Conservation (phyloP, 2,113 vertebrate genomes). For the Hassar affinis region DNA sequence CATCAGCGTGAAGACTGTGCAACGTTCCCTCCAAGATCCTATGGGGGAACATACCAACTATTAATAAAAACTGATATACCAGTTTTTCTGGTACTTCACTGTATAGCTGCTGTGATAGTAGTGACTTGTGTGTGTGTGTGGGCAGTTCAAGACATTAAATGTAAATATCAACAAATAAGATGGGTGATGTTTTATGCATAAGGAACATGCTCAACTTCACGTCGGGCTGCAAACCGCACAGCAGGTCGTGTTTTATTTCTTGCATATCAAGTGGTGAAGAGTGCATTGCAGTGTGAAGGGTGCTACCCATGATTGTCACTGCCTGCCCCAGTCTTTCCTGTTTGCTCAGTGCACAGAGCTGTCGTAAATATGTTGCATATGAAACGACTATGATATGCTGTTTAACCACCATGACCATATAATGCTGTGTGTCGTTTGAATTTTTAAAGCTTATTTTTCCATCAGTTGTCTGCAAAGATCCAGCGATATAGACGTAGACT, state of each 20-base stretch:
- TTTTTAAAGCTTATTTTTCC: not conserved
- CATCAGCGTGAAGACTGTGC: no score
- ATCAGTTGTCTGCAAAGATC: not conserved
- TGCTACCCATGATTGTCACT: not conserved
- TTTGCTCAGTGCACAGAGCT: slow-evolving; percentile 1
- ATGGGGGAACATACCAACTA: no score
- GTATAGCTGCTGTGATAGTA: not conserved
- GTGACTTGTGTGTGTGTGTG: no score
- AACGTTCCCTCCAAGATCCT: no score
- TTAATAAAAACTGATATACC: no score
- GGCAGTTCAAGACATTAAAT: no score
- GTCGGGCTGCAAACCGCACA: not conserved
- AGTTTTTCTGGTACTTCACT: no score
- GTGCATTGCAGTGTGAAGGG: not conserved
- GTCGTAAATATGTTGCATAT: not conserved
- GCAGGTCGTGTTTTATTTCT: not conserved
- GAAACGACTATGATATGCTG: not conserved
- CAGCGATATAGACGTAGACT: no score
- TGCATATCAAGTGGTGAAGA: not conserved
- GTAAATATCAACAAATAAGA: no score
- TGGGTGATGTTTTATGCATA: not conserved
- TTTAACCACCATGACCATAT: not conserved
- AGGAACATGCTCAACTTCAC: not conserved
- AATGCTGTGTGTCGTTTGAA: not conserved
- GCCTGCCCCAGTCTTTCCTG: slow-evolving; percentile 6